A percentile compares a stretch with the other conserved stretches of the same genome.
These are phyloP conservation scores for Mormyrus iriodes DNA, from an alignment of 2,113 vertebrate species.

Conservation along the genomic window DNA sequence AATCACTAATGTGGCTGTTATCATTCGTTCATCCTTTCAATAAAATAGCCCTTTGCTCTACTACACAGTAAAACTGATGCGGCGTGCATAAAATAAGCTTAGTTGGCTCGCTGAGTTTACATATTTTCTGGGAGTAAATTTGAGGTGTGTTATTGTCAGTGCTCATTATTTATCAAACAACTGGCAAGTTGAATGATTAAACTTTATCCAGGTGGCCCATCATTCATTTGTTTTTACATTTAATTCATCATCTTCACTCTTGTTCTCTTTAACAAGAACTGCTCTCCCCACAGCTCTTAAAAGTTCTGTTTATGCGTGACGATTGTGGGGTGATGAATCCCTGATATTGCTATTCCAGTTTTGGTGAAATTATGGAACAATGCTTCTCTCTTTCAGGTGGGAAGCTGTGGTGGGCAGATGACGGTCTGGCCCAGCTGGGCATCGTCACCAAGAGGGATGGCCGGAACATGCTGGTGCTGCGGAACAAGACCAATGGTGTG, in stretches of 20 bases:
- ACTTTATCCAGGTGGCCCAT: background rate
- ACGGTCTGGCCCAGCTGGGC: conserved; percentile 82
- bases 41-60: background rate
- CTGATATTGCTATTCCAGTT: background rate
- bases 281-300: background rate
- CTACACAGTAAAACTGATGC: background rate
- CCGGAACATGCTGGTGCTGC: conserved; percentile 68
- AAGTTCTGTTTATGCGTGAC: background rate
- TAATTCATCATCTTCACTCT: background rate
- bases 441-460: conserved; percentile 89
- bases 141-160: background rate
- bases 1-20: background rate
- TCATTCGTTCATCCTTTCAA: background rate
- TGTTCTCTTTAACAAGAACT: background rate
- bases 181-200: background rate
- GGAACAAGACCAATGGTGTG: conserved; percentile 89
- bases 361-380: no score
- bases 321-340: background rate
- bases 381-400: conserved; percentile 64
- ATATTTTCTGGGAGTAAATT: background rate
- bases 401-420: conserved; percentile 96
- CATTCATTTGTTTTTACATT: background rate
- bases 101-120: background rate
- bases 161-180: background rate
- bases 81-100: background rate